Conservation (phyloP, 2,797 vertebrate genomes). For the Jordanella pulchra region DNA sequence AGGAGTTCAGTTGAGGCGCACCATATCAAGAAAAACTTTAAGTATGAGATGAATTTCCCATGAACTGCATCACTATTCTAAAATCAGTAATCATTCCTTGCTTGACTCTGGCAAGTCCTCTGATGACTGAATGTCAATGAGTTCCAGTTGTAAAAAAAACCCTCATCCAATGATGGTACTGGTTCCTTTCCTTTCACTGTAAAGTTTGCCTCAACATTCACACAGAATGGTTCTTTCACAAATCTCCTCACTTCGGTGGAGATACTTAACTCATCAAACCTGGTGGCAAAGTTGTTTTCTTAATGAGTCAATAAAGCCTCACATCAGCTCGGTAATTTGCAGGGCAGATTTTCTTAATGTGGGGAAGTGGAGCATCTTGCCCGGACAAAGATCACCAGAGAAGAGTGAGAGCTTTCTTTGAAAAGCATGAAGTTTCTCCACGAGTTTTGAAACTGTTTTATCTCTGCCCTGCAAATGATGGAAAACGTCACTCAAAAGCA, state of each 20-base stretch:
- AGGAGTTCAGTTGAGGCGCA: no score
- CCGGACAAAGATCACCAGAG: not conserved
- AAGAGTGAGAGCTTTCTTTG: slow-evolving; percentile 1
- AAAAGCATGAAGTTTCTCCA: not conserved
- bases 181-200: not conserved
- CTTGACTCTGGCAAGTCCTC: not conserved
- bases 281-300: slow-evolving; percentile 10
- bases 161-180: not conserved
- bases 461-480: slow-evolving; percentile 33
- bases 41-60: not conserved
- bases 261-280: not conserved
- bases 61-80: no score
- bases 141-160: not conserved
- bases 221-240: not conserved
- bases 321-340: slow-evolving; percentile 20
- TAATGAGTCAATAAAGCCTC: slow-evolving; percentile 18
- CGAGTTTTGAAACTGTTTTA: slow-evolving; percentile 2
- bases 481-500: no score
- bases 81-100: no score
- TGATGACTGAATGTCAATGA: no score
- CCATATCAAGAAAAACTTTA: no score
- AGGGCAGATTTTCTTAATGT: slow-evolving; percentile 17
- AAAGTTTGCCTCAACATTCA: slow-evolving; percentile 1
- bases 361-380: slow-evolving; percentile 5
- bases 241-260: not conserved